Percentiles rank a stretch among this genome's conserved stretches.
Conservation (phyloP, 2,797 vertebrate genomes). For the Lacerta viridis region DNA sequence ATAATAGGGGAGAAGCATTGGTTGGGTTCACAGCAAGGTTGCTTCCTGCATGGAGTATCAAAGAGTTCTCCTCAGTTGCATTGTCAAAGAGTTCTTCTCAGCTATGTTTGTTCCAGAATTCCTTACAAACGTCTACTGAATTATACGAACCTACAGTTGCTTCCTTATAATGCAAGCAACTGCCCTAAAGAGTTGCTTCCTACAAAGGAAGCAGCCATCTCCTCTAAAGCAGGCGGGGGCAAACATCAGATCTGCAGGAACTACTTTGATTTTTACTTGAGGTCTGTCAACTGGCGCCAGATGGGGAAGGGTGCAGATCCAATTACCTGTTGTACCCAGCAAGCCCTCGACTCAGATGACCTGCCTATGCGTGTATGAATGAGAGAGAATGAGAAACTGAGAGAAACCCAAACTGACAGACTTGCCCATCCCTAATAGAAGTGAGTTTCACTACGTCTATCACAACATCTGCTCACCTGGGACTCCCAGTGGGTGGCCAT, state of each 20-base stretch:
- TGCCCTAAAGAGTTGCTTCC: background rate
- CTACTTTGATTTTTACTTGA: background rate
- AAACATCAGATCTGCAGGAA: background rate
- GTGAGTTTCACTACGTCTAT: no score
- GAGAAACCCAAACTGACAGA: no score
- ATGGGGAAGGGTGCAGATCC: background rate
- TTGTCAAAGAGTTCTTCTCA: no score
- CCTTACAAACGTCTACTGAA: background rate
- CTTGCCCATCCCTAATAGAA: no score
- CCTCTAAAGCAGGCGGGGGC: background rate
- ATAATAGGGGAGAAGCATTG: background rate
- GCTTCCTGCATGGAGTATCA: background rate
- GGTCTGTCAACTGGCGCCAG: background rate
- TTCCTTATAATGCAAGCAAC: background rate
- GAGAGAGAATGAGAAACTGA: no score
- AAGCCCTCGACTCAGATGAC: no score
- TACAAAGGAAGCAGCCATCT: background rate
- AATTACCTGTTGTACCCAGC: no score
- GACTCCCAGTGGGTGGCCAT: no score
- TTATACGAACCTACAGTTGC: background rate
- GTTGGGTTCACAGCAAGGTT: background rate
- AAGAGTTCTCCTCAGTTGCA: background rate
- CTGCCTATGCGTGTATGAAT: no score
- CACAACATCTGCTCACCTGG: no score
- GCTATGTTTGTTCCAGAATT: background rate